A percentile compares a stretch with the other conserved stretches of the same genome.
These are phyloP conservation scores for Dichetophora obliterata DNA, from an alignment of 2,888 invertebrate species.

Conservation along the genomic window DNA sequence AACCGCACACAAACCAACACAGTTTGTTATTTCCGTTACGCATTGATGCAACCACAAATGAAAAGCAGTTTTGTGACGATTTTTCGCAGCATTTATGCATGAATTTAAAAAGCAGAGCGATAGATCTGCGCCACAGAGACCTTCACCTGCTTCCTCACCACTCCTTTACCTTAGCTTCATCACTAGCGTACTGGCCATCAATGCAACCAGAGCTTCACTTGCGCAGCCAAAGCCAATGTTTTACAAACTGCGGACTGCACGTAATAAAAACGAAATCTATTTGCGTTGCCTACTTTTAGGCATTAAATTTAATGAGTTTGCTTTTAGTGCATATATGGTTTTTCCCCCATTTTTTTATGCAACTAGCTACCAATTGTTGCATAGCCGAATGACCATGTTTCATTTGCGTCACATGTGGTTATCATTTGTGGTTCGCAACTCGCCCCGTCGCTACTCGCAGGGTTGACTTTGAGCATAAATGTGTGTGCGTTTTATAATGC, in stretches of 20 bases:
- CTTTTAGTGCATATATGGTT: too few species aligned
- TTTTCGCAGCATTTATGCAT: too few species aligned
- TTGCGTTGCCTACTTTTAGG: conserved; percentile 3
- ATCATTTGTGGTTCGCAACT: too few species aligned
- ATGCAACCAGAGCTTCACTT: background rate
- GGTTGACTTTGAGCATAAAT: too few species aligned
- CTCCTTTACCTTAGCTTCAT: background rate
- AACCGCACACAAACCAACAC: background rate
- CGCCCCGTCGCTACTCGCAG: too few species aligned
- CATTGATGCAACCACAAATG: conserved; percentile 3
- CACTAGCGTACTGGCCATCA: background rate
- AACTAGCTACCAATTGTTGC: too few species aligned
- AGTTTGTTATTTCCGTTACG: background rate
- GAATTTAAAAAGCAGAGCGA: too few species aligned
- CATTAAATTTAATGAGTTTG: background rate
- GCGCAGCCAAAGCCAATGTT: background rate
- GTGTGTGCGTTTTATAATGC: too few species aligned
- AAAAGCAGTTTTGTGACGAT: background rate
- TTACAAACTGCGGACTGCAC: background rate
- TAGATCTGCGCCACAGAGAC: too few species aligned
- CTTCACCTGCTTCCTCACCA: background rate
- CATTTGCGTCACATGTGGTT: too few species aligned
- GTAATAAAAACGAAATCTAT: background rate
- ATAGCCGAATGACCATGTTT: too few species aligned
- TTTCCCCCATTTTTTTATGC: too few species aligned